Base-by-base conservation (phyloP, 2,113 vertebrate genomes). In the Crocuta crocuta region DNA sequence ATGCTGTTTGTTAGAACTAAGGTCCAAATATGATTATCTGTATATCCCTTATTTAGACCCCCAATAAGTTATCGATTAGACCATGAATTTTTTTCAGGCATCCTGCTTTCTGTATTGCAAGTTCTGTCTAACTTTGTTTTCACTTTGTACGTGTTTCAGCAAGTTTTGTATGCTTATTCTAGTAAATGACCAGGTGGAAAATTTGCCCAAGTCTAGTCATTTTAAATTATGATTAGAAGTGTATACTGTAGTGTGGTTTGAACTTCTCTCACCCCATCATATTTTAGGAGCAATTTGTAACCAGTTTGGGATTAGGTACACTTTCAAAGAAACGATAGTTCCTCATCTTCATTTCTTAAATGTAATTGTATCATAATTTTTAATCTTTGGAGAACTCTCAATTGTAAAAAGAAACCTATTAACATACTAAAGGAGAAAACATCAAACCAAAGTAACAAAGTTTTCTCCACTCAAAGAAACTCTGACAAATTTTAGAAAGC, bases 221-320 rank as follows among this genome's bases (percentile, higher is more conserved):
- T 92, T 89, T 79, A 33, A 96, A 95, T 73, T 91, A 28, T 53
- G 76, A 91, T 66, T 93, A 23, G 65, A 87, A 63, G 15, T 74
- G 61, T 73, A 48, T 79, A 39, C 7, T 53, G 10, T n/a, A 81
- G 2, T 10, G 6, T 92, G 13, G 1, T 93, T 85, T 91, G 43
- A 89, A 70, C 19, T 31, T 31, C 65, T 96, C 39, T 73, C 58
- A 91, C 9, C 48, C 35, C 35, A 58, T 76, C 70, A 45, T 21
- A 83, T 19, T 73, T 95, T 19, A 94, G 21, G 15, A 65, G 28
- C 71, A 53, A 86, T 79, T 87, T 92, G 48, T 78, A 84, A 74
- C 19, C 21, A 83, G 15, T 90, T 82, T 53, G 8, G 17, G 11
- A 19, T 74, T 84, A 76, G 66, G 33, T 33, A 70, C 16, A 43